phyloP scores from a whole-genome alignment of 2,888 invertebrate genomes.

The Coelinius sp. region DNA sequence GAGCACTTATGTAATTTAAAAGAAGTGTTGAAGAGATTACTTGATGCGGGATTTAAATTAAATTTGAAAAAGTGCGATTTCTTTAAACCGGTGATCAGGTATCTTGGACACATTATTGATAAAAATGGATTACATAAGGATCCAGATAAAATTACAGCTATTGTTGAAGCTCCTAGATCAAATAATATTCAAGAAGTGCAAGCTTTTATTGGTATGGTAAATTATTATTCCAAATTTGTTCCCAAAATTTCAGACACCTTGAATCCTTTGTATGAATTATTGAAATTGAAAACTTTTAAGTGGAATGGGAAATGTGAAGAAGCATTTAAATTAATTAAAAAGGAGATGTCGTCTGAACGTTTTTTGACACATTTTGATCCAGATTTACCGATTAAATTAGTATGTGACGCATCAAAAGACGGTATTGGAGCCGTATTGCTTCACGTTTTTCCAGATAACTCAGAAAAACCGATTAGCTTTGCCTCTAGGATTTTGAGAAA shows the following conservation, averaged over 20 bases:
- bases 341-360: neutral
- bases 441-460: neutral
- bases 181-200: neutral
- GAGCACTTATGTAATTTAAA: no score
- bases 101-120: no score
- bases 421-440: neutral
- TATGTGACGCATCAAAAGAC: neutral
- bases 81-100: no score
- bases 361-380: constrained; percentile 1
- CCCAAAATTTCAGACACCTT: neutral
- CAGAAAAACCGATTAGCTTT: neutral
- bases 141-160: neutral
- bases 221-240: neutral
- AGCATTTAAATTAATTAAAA: neutral
- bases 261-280: neutral
- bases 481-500: neutral
- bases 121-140: neutral
- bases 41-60: no score
- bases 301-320: neutral
- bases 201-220: neutral
- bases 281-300: neutral
- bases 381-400: neutral
- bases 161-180: neutral
- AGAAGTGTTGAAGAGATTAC: no score
- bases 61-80: no score